These are phyloP conservation scores for Drymonia ruficornis DNA, from an alignment of 2,888 invertebrate species.

Conservation along the genomic window DNA sequence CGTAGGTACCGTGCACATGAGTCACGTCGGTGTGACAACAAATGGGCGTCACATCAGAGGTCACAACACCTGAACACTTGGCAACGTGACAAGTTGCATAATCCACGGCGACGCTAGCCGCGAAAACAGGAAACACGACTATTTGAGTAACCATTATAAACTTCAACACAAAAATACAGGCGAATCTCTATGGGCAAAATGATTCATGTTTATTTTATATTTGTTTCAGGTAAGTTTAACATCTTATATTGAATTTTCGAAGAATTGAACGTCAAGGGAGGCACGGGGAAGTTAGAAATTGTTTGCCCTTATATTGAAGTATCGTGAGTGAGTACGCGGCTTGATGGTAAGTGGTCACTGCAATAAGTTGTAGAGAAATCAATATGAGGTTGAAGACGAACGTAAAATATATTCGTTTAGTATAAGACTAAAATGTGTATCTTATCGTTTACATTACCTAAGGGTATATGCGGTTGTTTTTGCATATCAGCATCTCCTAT, in stretches of 20 bases:
- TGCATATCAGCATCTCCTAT: too few species aligned
- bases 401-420: background rate
- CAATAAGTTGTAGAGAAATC: background rate
- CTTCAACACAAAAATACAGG: constrained; percentile 38
- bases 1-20: constrained; percentile 32
- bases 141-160: constrained; percentile 67
- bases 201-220: constrained; percentile 35
- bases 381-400: background rate
- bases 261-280: constrained; percentile 20
- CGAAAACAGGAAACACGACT: constrained; percentile 79
- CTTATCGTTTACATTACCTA: too few species aligned
- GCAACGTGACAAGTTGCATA: constrained; percentile 79
- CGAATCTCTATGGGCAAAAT: constrained; percentile 31
- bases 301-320: constrained; percentile 6
- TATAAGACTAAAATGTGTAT: background rate
- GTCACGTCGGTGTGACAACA: constrained; percentile 52
- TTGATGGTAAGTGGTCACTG: constrained; percentile 5
- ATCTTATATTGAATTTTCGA: constrained; percentile 14
- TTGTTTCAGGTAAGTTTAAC: constrained; percentile 65
- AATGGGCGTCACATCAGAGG: constrained; percentile 56
- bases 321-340: background rate
- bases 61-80: constrained; percentile 77
- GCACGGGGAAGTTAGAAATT: constrained; percentile 9
- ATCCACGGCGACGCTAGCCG: constrained; percentile 55
- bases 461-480: background rate